Evolutionary conservation across 2,113 vertebrate genomes (phyloP), one percentile per base, ranked within the genome.

Genomic region (Holacanthus passer): DNA sequence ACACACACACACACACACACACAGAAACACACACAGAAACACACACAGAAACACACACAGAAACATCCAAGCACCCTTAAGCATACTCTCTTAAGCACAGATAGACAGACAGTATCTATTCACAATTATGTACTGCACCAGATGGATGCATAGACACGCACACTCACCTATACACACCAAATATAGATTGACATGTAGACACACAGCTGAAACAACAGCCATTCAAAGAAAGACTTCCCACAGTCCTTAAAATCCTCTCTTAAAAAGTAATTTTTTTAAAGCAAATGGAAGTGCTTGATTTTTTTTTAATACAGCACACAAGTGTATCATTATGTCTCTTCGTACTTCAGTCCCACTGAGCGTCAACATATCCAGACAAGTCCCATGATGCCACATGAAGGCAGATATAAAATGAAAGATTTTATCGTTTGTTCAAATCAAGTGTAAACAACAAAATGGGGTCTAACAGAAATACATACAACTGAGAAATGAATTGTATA

Each of bases 101-200:
- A 68, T 55, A 76, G 43, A 63, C 29, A 76, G 62, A 85, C 48
- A 59, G 13, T 56, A 53, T 70, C 43, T 58, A 53, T 81, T 60
- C 63, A 64, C 27, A 45, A 19, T 69, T 66, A 73, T 52, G 31
- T n/a, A 56, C 50, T 65, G 17, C 35, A 62, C 63, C 58, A 80
- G 35, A 66, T 19, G 2, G 16, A 41, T 35, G 52, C 48, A 65
- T 32, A 39, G 35, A 79, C 16, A 56, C 41, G 32, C 37, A 55
- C 16, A 47, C 37, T 39, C 20, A 62, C 2, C 52, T 11, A 59
- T 12, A n/a, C 41, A 50, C 13, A 55, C 16, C 7, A 27, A 39
- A 13, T 1, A 24, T 10, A 62, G 22, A 70, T 75, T 16, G 63
- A 70, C 45, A 35, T 13, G 27, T 13, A 27, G 16, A 29, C 31